These are phyloP conservation scores for Acridotheres tristis DNA, from an alignment of 2,797 vertebrate genomes.

Conservation along the genomic window DNA sequence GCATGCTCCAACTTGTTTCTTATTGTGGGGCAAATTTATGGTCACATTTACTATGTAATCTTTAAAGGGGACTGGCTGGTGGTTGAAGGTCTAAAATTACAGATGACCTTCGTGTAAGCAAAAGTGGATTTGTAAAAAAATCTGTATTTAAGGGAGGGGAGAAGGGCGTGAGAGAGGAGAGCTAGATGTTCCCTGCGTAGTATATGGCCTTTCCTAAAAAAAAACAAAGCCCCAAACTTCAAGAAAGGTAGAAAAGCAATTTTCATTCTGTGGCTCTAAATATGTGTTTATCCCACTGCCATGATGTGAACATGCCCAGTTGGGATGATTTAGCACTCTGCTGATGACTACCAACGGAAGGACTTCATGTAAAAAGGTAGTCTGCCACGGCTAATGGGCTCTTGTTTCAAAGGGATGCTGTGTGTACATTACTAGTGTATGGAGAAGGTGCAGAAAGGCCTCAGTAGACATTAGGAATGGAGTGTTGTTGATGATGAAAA, in stretches of 20 bases:
- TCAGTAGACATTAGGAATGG: slow-evolving; percentile 82
- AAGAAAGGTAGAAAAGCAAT: slow-evolving; percentile 64
- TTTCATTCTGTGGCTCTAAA: slow-evolving; percentile 71
- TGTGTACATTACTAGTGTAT: slow-evolving; percentile 79
- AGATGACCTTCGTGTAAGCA: slow-evolving; percentile 61
- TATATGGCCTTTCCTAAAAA: slow-evolving; percentile 51
- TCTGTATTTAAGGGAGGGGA: slow-evolving; percentile 8
- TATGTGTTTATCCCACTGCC: slow-evolving; percentile 70
- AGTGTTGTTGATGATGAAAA: slow-evolving; percentile 85
- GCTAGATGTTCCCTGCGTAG: slow-evolving; percentile 1
- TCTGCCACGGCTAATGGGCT: slow-evolving; percentile 80
- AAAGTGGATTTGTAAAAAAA: slow-evolving; percentile 57
- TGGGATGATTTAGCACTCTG: slow-evolving; percentile 76
- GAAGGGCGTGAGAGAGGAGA: slow-evolving; percentile 1
- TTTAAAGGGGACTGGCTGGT: slow-evolving; percentile 48
- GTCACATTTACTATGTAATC: slow-evolving; percentile 13
- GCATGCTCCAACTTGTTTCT: slow-evolving; percentile 52
- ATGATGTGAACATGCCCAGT: slow-evolving; percentile 73
- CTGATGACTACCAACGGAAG: slow-evolving; percentile 79
- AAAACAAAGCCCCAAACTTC: background rate
- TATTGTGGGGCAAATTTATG: slow-evolving; percentile 59
- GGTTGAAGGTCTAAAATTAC: slow-evolving; percentile 67
- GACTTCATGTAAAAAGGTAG: slow-evolving; percentile 80
- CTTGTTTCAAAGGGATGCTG: slow-evolving; percentile 81
- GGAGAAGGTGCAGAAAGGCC: slow-evolving; percentile 82